Conservation (phyloP, 2,888 invertebrate genomes). For the Unio pictorum region DNA sequence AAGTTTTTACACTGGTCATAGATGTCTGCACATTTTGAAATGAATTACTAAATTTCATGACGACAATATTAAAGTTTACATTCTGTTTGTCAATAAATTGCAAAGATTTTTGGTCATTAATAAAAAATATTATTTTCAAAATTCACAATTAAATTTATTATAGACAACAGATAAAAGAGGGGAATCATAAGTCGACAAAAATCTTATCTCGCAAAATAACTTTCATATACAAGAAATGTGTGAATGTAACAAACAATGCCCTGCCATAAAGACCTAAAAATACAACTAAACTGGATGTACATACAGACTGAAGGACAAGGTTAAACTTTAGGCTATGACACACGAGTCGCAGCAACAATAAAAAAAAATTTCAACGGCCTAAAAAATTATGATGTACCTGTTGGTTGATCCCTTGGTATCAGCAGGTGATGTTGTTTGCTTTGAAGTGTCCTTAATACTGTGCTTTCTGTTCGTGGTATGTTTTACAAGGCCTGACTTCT, state of each 20-base stretch:
- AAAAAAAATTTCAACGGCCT: too few relatives aligned
- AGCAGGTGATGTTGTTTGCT: conserved; percentile 23
- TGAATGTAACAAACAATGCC: too few relatives aligned
- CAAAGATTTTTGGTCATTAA: neutral
- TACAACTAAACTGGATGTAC: too few relatives aligned
- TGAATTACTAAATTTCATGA: neutral
- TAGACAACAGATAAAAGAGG: too few relatives aligned
- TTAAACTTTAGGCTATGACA: too few relatives aligned
- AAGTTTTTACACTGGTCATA: neutral
- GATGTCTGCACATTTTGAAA: neutral
- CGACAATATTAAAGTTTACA: neutral
- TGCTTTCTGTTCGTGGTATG: conserved; percentile 62
- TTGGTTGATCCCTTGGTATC: conserved; percentile 57
- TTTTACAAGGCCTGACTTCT: conserved; percentile 87
- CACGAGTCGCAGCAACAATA: too few relatives aligned
- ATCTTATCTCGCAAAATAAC: too few relatives aligned
- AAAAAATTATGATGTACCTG: conserved; percentile 40
- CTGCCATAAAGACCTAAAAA: too few relatives aligned
- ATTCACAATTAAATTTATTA: neutral
- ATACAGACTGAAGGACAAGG: too few relatives aligned
- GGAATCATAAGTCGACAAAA: too few relatives aligned
- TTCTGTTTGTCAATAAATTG: neutral
- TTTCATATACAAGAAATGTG: too few relatives aligned
- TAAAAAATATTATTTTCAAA: neutral
- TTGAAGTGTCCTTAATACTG: conserved; percentile 47